Percentiles rank a stretch among this genome's conserved stretches.
These are phyloP conservation scores for Pteronura brasiliensis DNA, from an alignment of 2,113 vertebrate genomes.

Conservation along the genomic window DNA sequence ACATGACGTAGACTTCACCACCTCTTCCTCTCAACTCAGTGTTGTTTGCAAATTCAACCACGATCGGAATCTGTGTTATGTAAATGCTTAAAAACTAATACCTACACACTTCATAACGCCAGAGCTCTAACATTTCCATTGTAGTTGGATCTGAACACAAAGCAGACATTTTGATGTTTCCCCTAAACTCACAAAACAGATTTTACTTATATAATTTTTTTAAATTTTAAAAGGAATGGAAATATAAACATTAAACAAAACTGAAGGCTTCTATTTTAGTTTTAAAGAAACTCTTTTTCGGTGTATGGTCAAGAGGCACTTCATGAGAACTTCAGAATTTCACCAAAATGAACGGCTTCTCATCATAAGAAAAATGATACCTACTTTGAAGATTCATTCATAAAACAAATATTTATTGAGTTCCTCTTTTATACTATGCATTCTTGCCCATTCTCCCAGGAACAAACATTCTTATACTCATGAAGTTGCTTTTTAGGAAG, in stretches of 20 bases:
- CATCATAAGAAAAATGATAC: background rate
- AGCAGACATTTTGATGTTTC: background rate
- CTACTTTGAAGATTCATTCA: background rate
- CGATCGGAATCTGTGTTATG: background rate
- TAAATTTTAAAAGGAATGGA: background rate
- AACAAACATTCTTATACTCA: background rate
- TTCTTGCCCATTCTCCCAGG: background rate
- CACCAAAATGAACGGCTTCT: background rate
- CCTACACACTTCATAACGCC: background rate
- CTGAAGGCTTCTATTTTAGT: background rate
- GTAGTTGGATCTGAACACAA: background rate
- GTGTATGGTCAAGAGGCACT: background rate
- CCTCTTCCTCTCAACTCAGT: background rate
- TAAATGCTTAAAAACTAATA: constrained; percentile 22
- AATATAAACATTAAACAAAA: background rate
- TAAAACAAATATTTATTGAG: background rate
- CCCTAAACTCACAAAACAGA: background rate
- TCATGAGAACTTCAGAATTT: background rate
- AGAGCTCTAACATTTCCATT: background rate
- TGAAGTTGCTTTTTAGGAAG: background rate
- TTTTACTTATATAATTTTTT: background rate
- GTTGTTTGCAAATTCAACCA: constrained; percentile 21
- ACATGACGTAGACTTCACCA: background rate
- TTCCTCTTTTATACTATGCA: background rate
- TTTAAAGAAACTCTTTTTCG: background rate